Percentiles rank a stretch among this genome's conserved stretches.
Evolutionary conservation across 2,888 invertebrate species (phyloP).

Genomic region (Eurytoma adleriae): DNA sequence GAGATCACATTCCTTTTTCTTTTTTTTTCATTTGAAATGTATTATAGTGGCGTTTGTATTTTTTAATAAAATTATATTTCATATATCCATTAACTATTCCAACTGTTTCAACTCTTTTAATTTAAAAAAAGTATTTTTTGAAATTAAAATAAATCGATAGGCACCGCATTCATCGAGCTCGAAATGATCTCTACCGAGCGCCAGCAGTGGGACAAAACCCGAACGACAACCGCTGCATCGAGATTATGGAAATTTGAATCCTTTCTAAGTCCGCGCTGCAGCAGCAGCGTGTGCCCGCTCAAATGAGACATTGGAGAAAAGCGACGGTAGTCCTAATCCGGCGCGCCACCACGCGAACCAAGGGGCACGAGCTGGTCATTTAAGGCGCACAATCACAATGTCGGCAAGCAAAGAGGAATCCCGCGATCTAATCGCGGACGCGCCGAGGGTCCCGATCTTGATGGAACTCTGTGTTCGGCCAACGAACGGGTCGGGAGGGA

Average conservation of each 20-base stretch:
- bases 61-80: too few species aligned
- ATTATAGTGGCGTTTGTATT: too few species aligned
- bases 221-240: neutral
- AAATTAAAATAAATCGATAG: neutral
- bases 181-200: neutral
- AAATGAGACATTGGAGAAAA: conserved; percentile 1
- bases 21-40: neutral
- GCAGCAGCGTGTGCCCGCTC: neutral
- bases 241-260: conserved; percentile 18
- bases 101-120: neutral
- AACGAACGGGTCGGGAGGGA: too few species aligned
- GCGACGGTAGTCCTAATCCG: neutral
- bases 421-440: neutral
- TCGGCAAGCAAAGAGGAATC: conserved; percentile 7
- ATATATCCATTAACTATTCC: too few species aligned
- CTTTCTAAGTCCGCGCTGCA: neutral
- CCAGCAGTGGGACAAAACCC: neutral
- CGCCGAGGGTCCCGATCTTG: too few species aligned
- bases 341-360: neutral
- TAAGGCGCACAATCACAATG: conserved; percentile 9
- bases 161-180: too few species aligned
- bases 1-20: neutral
- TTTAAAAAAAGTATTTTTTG: neutral
- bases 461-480: too few species aligned
- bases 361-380: conserved; percentile 7